A percentile compares a stretch with the other conserved stretches of the same genome.
Evolutionary conservation across 2,888 invertebrate genomes (phyloP).

Genomic region (Coremacera marginata): DNA sequence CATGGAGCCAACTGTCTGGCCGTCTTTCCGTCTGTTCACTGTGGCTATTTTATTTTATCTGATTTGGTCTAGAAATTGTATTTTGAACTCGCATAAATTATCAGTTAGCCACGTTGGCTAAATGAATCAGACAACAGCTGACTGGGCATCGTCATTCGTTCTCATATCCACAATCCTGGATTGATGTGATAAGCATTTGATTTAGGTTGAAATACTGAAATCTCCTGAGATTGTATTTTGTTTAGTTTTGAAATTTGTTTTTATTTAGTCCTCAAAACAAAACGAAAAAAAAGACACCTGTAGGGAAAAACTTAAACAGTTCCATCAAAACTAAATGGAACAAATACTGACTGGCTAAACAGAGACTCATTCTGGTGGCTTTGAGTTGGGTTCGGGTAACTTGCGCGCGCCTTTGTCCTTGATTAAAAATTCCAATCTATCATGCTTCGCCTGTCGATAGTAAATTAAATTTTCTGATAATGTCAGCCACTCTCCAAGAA

Average conservation of each 20-base stretch:
- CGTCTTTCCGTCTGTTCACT: neutral
- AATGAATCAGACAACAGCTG: neutral
- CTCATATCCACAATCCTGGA: neutral
- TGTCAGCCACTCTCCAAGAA: constrained; percentile 22
- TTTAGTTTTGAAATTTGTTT: neutral
- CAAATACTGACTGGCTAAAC: neutral
- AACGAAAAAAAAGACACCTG: constrained; percentile 48
- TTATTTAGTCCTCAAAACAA: neutral
- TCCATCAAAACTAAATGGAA: constrained; percentile 30
- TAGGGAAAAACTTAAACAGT: constrained; percentile 52
- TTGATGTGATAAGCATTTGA: constrained; percentile 14
- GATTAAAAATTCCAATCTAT: constrained; percentile 53
- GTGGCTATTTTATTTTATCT: neutral
- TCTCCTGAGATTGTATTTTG: constrained; percentile 45
- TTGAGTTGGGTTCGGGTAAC: neutral
- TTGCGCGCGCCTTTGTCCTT: constrained; percentile 27
- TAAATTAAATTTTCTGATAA: constrained; percentile 45
- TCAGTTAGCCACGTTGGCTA: neutral
- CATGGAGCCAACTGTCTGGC: neutral
- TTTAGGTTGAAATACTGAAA: constrained; percentile 14
- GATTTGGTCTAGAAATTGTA: neutral
- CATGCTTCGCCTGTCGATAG: constrained; percentile 48
- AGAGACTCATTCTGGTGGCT: neutral
- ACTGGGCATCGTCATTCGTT: neutral
- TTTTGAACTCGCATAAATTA: constrained; percentile 13